Conservation (phyloP, 1,140 invertebrate genomes). For the Agraylea sexmaculata region DNA sequence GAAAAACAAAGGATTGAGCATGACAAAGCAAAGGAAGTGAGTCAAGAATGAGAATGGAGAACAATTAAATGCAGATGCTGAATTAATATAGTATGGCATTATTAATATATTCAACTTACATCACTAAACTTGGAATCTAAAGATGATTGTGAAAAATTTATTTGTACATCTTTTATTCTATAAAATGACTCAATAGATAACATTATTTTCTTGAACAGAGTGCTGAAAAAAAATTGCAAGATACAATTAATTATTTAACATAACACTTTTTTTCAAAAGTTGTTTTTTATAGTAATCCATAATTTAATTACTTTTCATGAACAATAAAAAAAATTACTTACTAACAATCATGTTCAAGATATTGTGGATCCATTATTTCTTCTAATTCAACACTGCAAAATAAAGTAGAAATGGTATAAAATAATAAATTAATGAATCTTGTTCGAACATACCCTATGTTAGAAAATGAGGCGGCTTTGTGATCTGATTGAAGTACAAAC, state of each 20-base stretch:
- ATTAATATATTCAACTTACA: not conserved
- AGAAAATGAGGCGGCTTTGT: constrained; percentile 37
- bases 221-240: constrained; percentile 10
- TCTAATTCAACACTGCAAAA: constrained; percentile 39
- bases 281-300: not conserved
- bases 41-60: no score
- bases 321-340: constrained; percentile 59
- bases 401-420: constrained; percentile 6
- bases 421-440: not conserved
- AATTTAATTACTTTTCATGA: constrained; percentile 28
- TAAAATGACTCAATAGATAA: constrained; percentile 15
- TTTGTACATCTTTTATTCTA: constrained; percentile 9
- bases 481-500: constrained; percentile 59
- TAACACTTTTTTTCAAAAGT: not conserved
- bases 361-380: constrained; percentile 44
- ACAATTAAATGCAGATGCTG: no score
- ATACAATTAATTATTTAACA: not conserved
- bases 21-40: no score
- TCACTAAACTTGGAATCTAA: not conserved
- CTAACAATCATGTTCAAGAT: constrained; percentile 57
- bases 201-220: constrained; percentile 17
- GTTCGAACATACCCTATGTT: constrained; percentile 10
- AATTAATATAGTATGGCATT: no score
- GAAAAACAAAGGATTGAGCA: no score
- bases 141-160: not conserved